These are phyloP conservation scores for Pegoplata infirma DNA, from an alignment of 2,888 invertebrate genomes.

Conservation along the genomic window DNA sequence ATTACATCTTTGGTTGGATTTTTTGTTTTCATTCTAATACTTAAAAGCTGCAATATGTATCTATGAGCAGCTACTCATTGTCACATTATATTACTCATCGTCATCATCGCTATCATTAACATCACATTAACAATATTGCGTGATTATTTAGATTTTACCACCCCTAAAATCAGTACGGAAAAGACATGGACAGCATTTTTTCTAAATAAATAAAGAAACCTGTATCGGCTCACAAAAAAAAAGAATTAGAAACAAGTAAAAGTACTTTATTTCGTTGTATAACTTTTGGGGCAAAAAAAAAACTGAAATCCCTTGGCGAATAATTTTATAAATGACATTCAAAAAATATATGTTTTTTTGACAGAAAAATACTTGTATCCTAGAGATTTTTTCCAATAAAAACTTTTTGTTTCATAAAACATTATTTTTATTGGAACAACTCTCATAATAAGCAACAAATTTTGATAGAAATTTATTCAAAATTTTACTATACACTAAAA, in stretches of 20 bases:
- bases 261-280: no score
- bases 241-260: neutral
- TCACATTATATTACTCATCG: constrained; percentile 51
- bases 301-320: no score
- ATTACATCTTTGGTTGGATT: constrained; percentile 46
- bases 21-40: constrained; percentile 32
- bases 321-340: no score
- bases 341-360: no score
- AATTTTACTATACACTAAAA: no score
- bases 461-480: no score
- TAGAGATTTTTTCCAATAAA: no score
- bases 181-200: neutral
- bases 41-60: constrained; percentile 26
- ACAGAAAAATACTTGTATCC: no score
- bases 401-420: no score
- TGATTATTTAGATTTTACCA: constrained; percentile 49
- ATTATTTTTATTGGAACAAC: no score
- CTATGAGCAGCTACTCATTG: constrained; percentile 39
- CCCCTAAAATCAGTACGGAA: neutral
- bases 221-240: neutral
- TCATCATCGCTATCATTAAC: constrained; percentile 57
- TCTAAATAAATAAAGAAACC: neutral
- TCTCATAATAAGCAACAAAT: no score
- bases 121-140: constrained; percentile 56
- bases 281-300: no score